These are phyloP conservation scores for Corythornis vintsioides DNA, from an alignment of 2,113 vertebrate species.

Conservation along the genomic window DNA sequence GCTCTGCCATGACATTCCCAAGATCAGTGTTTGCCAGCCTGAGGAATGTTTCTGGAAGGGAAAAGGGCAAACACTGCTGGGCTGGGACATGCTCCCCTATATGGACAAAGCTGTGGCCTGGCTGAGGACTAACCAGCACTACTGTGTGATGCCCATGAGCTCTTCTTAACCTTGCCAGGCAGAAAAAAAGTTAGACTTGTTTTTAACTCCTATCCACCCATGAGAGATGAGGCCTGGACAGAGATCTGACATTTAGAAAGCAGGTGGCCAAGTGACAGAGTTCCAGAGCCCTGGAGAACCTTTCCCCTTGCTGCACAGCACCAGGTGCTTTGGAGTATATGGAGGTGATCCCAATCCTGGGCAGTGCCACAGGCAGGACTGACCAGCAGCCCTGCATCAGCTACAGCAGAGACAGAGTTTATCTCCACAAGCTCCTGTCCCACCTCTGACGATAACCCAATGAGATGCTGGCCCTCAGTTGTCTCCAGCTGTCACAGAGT, in stretches of 20 bases:
- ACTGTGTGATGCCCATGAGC: background rate
- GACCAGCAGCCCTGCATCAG: background rate
- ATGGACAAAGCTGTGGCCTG: background rate
- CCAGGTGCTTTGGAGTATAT: background rate
- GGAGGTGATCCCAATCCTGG: background rate
- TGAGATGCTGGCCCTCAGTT: background rate
- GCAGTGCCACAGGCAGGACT: background rate
- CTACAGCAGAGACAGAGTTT: background rate
- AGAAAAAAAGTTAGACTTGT: background rate
- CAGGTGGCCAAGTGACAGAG: background rate
- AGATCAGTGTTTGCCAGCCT: background rate
- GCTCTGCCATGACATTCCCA: background rate
- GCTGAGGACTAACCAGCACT: background rate
- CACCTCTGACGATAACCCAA: fast-evolving
- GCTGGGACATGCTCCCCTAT: background rate
- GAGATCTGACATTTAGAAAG: background rate
- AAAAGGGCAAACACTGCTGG: background rate
- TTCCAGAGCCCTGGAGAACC: background rate
- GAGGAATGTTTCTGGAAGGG: background rate
- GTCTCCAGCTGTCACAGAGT: background rate
- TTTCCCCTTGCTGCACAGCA: background rate
- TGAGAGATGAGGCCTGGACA: background rate
- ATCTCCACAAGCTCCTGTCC: background rate
- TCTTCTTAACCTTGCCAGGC: background rate
- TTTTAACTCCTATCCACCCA: background rate